These are phyloP conservation scores for Myotis lucifugus DNA, from an alignment of 2,113 vertebrate genomes.

Conservation along the genomic window DNA sequence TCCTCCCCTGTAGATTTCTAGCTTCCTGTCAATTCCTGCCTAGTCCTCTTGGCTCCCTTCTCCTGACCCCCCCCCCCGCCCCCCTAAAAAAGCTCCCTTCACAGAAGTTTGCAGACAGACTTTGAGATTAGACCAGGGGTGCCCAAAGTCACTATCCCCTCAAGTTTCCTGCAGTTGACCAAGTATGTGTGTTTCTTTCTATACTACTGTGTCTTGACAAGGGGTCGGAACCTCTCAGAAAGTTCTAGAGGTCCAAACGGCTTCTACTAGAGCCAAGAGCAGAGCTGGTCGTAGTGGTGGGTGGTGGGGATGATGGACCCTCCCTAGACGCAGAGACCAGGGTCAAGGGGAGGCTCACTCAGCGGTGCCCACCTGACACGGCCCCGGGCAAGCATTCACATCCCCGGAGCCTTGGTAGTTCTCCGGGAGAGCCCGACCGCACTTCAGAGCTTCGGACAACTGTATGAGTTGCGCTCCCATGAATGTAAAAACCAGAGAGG, in stretches of 20 bases:
- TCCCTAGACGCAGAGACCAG: background rate
- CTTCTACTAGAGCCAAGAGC: background rate
- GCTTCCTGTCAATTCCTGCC: background rate
- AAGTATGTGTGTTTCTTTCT: background rate
- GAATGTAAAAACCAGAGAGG: background rate
- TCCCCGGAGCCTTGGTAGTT: background rate
- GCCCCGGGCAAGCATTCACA: background rate
- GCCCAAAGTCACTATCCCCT: background rate
- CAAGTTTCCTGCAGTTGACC: background rate
- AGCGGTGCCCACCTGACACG: accelerated
- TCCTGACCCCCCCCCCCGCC: background rate
- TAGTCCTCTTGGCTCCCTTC: background rate
- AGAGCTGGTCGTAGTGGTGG: background rate
- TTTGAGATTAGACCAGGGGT: background rate
- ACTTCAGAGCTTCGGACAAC: background rate
- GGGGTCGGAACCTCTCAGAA: background rate
- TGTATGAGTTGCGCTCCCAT: background rate
- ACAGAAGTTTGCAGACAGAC: background rate
- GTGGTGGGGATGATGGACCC: background rate
- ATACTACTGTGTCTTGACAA: background rate
- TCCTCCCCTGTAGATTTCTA: background rate
- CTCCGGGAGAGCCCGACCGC: background rate
- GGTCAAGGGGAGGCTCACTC: background rate
- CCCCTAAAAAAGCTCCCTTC: background rate
- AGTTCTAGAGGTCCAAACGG: background rate